Base-by-base conservation (phyloP, 2,888 invertebrate species). In the Graphium colonna region DNA sequence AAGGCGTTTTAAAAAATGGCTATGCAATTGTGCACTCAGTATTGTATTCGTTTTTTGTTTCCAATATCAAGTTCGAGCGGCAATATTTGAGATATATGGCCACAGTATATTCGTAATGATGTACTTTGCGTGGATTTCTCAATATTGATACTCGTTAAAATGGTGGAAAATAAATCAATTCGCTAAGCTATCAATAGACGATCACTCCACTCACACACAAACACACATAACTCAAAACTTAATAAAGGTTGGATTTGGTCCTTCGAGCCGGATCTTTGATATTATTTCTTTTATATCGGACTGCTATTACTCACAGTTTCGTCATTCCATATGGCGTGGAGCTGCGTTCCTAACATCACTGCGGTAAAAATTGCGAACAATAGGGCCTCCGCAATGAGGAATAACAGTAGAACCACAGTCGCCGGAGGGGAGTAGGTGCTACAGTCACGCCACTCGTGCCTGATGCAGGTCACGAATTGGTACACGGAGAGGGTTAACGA, bases 271-370 rank as follows among this genome's bases (percentile, higher is more conserved):
- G 21, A 5, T 21, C 21, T 21, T 21, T 21, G 21, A 39, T 13
- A 39, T 13, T 15, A 13, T 39, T 13, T 15, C 12, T 15, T 13
- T 7, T 13, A 13, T 10, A 41, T 21, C 48, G 5, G 21, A 10
- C 8, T 3, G 31, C 31, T 7, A 1, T 10, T 44, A 78, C 91
- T 80, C 81, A 96, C 97, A 66, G 99, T 99, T 91, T 99, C 98
- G 83, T 99, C 99, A 73, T 97, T 97, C 94, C 98, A 97, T 74
- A 99, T 99, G 18, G 99, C 98, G 75, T 97, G 97, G 39, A 99
- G 86, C 82, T 98, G 98, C 0, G 98, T 98, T 44, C 96, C 96
- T 67, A 98, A 93, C 99, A 99, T 99, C 39, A 99, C 97, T 18
- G 95, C 95, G 0, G 99, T 99, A 84, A 99, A 99, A 64, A 99